A percentile compares a stretch with the other conserved stretches of the same genome.
These are phyloP conservation scores for Panagrolaimus sp. DNA, from an alignment of 1,140 invertebrate species.

Conservation along the genomic window DNA sequence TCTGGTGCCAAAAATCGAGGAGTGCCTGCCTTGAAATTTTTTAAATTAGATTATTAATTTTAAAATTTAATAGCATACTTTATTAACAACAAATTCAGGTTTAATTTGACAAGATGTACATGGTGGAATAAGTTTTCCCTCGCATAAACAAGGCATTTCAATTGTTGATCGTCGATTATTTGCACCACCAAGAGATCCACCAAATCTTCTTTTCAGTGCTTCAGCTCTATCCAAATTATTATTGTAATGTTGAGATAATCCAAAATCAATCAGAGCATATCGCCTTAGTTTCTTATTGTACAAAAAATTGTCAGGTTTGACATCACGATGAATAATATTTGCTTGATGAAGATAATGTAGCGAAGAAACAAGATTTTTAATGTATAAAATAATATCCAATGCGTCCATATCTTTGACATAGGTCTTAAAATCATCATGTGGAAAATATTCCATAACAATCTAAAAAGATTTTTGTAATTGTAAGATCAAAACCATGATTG, in stretches of 20 bases:
- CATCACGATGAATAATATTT: constrained; percentile 15
- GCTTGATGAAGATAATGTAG: neutral
- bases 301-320: constrained; percentile 6
- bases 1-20: neutral
- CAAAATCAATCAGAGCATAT: constrained; percentile 18
- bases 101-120: neutral
- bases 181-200: neutral
- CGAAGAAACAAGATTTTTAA: neutral
- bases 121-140: neutral
- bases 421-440: constrained; percentile 1
- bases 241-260: neutral
- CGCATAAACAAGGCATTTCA: constrained; percentile 11
- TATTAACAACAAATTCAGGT: constrained; percentile 7
- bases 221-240: neutral
- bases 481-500: no score
- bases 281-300: constrained; percentile 1
- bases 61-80: neutral
- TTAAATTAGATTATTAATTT: neutral
- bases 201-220: neutral
- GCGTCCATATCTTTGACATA: neutral
- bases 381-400: neutral
- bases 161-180: neutral
- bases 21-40: constrained; percentile 8
- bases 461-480: neutral
- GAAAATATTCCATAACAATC: constrained; percentile 11